Base-by-base conservation (phyloP, 2,888 invertebrate genomes). In the Acleris holmiana region DNA sequence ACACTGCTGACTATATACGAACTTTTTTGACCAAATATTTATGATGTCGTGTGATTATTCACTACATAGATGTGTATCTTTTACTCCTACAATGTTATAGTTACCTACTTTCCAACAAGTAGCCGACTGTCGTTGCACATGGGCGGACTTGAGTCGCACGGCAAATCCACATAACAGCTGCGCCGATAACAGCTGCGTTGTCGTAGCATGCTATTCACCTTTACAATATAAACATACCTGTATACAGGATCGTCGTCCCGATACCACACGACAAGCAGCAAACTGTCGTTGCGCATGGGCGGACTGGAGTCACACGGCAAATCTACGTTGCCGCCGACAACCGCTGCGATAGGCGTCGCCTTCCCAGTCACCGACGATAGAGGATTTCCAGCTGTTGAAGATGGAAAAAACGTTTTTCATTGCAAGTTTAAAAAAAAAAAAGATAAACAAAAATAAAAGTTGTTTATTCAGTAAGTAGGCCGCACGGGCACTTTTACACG, bases 61-160 rank as follows among this genome's bases (percentile, higher is more conserved):
- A n/a, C n/a, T n/a, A n/a, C n/a, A n/a, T n/a, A n/a, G n/a, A n/a
- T n/a, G n/a, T n/a, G n/a, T n/a, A n/a, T n/a, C n/a, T n/a, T n/a
- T n/a, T n/a, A n/a, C n/a, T n/a, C n/a, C n/a, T n/a, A n/a, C n/a
- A n/a, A n/a, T n/a, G n/a, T n/a, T n/a, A n/a, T n/a, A n/a, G n/a
- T n/a, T n/a, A n/a, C n/a, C n/a, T n/a, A 98, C 98, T 98, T 98
- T 58, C 98, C 96, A 75, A 98, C 97, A 67, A 98, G 94, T 58
- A 97, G 94, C 64, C 97, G 95, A 73, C 96, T 96, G 91, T 98
- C 98, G 84, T 97, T 96, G 63, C 94, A 93, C 73, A 94, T 90
- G 21, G 96, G 95, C 48, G 97, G 95, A 67, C 95, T 94, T 73
- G 97, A 95, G 93, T 98, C 97, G 89, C 98, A 98, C 47, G 97